Percentiles rank a stretch among this genome's conserved stretches.
Evolutionary conservation across 2,113 vertebrate genomes (phyloP).

Genomic region (Theristicus caerulescens): DNA sequence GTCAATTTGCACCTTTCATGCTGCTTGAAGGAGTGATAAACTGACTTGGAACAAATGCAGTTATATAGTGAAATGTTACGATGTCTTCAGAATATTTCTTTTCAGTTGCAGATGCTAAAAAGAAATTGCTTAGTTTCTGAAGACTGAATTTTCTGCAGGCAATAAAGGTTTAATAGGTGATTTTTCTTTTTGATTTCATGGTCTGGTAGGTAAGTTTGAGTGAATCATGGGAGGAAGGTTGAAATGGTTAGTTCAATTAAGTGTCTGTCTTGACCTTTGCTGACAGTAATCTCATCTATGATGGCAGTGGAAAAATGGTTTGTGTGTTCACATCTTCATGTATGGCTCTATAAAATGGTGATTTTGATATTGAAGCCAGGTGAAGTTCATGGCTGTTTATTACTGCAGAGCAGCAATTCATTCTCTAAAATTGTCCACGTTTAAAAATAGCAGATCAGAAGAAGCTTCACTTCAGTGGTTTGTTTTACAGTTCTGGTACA

Average conservation of each 20-base stretch:
- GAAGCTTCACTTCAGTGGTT: neutral
- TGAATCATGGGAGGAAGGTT: neutral
- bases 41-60: neutral
- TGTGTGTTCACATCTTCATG: neutral
- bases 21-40: neutral
- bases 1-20: neutral
- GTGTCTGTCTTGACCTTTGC: neutral
- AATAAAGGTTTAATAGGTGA: neutral
- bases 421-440: neutral
- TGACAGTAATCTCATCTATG: neutral
- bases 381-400: neutral
- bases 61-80: neutral
- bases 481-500: slow-evolving; percentile 4
- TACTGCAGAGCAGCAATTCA: neutral
- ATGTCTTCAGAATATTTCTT: neutral
- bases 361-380: neutral
- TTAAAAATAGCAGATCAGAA: slow-evolving; percentile 8
- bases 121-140: neutral
- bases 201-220: neutral
- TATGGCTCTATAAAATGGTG: neutral
- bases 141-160: neutral
- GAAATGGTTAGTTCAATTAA: neutral
- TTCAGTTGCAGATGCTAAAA: neutral
- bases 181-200: neutral
- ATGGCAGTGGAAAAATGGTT: neutral